Conservation (phyloP, 2,797 vertebrate genomes). For the Balearica regulorum region DNA sequence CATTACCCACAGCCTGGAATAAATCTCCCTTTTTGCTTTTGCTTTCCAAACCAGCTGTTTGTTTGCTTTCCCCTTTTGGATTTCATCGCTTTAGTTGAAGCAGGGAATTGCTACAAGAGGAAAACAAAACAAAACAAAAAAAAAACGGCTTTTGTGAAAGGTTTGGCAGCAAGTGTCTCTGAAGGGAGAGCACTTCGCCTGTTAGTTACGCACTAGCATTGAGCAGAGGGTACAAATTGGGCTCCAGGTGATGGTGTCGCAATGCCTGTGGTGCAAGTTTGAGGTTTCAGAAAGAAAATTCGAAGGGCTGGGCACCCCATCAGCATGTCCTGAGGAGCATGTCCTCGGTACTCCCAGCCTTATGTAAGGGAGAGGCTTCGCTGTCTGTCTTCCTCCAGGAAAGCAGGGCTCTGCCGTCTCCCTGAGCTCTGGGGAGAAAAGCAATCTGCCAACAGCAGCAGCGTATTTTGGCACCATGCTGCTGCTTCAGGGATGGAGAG, state of each 20-base stretch:
- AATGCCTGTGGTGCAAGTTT: fast-evolving
- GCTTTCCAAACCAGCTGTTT: slow-evolving; percentile 53
- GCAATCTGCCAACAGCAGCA: background rate
- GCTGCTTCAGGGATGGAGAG: background rate
- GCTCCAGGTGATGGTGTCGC: fast-evolving
- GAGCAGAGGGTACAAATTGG: background rate
- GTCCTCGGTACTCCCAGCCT: background rate
- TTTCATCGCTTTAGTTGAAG: background rate
- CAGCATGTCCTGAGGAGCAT: background rate
- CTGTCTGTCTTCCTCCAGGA: background rate
- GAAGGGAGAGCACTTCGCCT: background rate
- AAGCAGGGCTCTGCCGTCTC: background rate
- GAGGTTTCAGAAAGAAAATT: background rate
- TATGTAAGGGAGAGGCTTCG: background rate
- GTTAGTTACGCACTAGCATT: background rate
- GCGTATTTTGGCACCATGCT: background rate
- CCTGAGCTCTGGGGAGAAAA: background rate
- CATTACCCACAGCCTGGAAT: slow-evolving; percentile 4
- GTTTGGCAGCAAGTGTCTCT: background rate
- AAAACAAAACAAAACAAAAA: background rate
- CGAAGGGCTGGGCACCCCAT: background rate
- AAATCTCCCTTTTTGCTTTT: background rate
- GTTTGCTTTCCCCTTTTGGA: slow-evolving; percentile 40
- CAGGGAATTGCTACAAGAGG: background rate
- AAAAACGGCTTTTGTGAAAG: background rate